Conservation (phyloP, 2,888 invertebrate species). For the Raillietiella orientalis region DNA sequence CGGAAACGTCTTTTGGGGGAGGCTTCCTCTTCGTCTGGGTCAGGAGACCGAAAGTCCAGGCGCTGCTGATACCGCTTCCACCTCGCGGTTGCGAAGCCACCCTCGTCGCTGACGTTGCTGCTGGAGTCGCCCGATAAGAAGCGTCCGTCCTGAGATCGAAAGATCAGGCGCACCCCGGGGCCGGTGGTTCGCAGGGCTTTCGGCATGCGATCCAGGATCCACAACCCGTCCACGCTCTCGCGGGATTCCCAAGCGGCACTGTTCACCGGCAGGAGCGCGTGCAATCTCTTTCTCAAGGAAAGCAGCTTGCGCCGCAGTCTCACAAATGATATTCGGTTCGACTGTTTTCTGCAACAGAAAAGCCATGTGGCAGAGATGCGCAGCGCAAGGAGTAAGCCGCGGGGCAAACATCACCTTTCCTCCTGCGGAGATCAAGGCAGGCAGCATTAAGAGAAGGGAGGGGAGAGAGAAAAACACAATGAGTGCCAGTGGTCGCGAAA, state of each 20-base stretch:
- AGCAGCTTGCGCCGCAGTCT: no score
- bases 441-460: slow-evolving; percentile 7
- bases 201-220: no score
- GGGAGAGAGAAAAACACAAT: slow-evolving; percentile 7
- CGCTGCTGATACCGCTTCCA: slow-evolving; percentile 4
- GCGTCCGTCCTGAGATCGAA: slow-evolving; percentile 35
- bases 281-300: no score
- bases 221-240: no score
- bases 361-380: no score
- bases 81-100: slow-evolving; percentile 8
- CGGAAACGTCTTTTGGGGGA: slow-evolving; percentile 10
- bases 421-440: slow-evolving; percentile 8
- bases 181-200: no score
- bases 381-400: background rate
- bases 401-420: slow-evolving; percentile 7
- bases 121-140: slow-evolving; percentile 28
- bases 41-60: slow-evolving; percentile 1
- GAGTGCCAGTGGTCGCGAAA: slow-evolving; percentile 2
- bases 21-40: slow-evolving; percentile 3
- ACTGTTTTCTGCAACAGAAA: slow-evolving; percentile 7
- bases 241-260: no score
- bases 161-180: slow-evolving; percentile 31
- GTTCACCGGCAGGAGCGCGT: no score
- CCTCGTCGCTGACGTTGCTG: slow-evolving; percentile 15
- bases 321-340: slow-evolving; percentile 8